Evolutionary conservation across 2,888 invertebrate species (phyloP), one percentile per base, ranked within the genome.

Genomic region (Schizotus pectinicornis): DNA sequence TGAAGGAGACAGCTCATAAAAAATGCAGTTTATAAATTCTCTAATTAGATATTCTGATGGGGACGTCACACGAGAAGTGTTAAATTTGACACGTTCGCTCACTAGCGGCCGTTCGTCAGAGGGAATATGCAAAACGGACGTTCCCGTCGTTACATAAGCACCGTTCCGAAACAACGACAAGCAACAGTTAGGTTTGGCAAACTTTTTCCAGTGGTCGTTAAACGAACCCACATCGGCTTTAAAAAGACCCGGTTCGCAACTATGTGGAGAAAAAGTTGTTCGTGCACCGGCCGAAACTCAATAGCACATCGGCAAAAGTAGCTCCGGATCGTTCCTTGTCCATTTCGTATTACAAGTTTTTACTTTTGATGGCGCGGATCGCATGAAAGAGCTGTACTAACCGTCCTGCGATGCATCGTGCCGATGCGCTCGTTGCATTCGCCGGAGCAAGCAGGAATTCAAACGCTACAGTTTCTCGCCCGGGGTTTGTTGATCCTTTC

Each of bases 331-430:
- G 63, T 56, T 61, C 57, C 63, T 59, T 61, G 64, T 68, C 65
- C 63, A 60, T 63, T 65, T 67, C 68, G 64, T 69, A 69, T 69
- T 70, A 68, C 68, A 69, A 70, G 67, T 69, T 69, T 69, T 69
- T 70, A 70, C 67, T 66, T 64, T 66, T 66, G 63, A 59, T 22
- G 22, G 56, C 56, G 56, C 56, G 57, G 47, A 22, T 66, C 64
- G 62, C 61, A 55, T 61, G 57, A 60, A 62, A 54, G 56, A 55
- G 54, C 54, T 57, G 48, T 66, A 66, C 64, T 61, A 61, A 52
- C 61, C 61, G 52, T 58, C 62, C 63, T 59, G 59, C 57, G 22
- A 41, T 50, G 50, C 56, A 49, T 56, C 46, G 43, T 31, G 39
- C 42, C 34, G 43, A 33, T 43, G 56, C 55, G 31, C 42, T 53